phyloP scores from a whole-genome alignment of 2,797 vertebrate species.

The Squalus acanthias region DNA sequence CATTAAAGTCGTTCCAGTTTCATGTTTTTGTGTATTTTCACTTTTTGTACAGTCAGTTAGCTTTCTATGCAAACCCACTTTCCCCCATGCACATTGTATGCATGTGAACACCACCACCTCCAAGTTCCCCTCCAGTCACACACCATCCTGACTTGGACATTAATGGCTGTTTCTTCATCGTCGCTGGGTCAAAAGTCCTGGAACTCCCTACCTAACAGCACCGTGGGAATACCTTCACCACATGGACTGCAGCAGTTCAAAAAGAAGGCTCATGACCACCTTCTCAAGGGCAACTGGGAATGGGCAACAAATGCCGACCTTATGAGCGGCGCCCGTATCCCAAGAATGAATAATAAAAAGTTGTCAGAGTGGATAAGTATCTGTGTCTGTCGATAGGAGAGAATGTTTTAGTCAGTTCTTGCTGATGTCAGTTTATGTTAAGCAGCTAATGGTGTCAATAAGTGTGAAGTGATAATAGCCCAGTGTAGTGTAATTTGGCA shows the following conservation, averaged over 20 bases:
- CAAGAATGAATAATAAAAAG: not conserved
- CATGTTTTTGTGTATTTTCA: not conserved
- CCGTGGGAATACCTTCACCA: not conserved
- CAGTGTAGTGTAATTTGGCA: not conserved
- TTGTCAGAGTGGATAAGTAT: not conserved
- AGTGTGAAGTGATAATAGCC: not conserved
- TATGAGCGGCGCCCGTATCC: not conserved
- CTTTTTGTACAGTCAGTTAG: not conserved
- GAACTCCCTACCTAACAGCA: not conserved
- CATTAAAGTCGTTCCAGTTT: not conserved
- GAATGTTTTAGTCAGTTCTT: not conserved
- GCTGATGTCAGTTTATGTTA: not conserved
- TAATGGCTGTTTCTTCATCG: not conserved
- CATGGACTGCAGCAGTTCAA: not conserved
- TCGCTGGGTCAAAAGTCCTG: not conserved
- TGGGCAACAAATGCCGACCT: not conserved
- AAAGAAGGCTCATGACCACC: not conserved
- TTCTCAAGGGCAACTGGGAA: not conserved
- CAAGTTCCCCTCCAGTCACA: not conserved
- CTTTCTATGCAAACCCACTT: not conserved
- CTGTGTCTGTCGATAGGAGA: not conserved
- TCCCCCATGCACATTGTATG: not conserved
- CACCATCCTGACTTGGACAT: not conserved
- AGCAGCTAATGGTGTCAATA: not conserved
- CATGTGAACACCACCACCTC: not conserved